Conservation (phyloP, 2,888 invertebrate species). For the Eumerus sabulonum region DNA sequence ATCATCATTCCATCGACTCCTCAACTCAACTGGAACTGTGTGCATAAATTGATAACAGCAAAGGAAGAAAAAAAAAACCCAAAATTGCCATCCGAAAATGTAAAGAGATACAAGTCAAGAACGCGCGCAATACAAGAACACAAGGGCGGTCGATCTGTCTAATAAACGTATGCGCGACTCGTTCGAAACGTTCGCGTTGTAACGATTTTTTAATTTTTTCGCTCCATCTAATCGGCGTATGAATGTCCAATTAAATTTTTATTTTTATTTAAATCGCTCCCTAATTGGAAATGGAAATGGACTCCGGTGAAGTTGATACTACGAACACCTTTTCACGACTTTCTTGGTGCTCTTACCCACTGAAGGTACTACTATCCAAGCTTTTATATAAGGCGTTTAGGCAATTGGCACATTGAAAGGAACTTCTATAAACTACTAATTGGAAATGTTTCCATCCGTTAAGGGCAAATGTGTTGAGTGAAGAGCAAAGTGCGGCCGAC, state of each 20-base stretch:
- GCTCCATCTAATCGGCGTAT: constrained; percentile 68
- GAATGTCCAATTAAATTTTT: constrained; percentile 67
- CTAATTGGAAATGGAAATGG: constrained; percentile 57
- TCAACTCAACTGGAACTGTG: constrained; percentile 38
- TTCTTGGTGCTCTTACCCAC: too few species aligned
- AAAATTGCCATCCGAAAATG: constrained; percentile 42
- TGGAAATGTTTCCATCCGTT: constrained; percentile 20
- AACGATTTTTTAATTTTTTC: constrained; percentile 69
- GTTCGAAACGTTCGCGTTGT: constrained; percentile 66
- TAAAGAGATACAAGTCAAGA: constrained; percentile 45
- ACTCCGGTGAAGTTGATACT: background rate
- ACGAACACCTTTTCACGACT: background rate
- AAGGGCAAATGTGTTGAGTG: too few species aligned
- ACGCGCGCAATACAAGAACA: constrained; percentile 33
- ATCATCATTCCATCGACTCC: constrained; percentile 30
- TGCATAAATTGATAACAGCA: constrained; percentile 43
- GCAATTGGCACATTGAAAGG: too few species aligned
- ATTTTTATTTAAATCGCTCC: constrained; percentile 67
- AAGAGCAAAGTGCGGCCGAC: constrained; percentile 30
- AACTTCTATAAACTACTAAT: constrained; percentile 34
- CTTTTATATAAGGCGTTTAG: too few species aligned
- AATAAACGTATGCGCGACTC: constrained; percentile 67
- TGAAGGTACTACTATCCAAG: too few species aligned
- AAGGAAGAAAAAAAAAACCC: constrained; percentile 26
- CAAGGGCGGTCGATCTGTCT: constrained; percentile 37